phyloP scores from a whole-genome alignment of 2,797 vertebrate species.

The Artibeus lituratus region DNA sequence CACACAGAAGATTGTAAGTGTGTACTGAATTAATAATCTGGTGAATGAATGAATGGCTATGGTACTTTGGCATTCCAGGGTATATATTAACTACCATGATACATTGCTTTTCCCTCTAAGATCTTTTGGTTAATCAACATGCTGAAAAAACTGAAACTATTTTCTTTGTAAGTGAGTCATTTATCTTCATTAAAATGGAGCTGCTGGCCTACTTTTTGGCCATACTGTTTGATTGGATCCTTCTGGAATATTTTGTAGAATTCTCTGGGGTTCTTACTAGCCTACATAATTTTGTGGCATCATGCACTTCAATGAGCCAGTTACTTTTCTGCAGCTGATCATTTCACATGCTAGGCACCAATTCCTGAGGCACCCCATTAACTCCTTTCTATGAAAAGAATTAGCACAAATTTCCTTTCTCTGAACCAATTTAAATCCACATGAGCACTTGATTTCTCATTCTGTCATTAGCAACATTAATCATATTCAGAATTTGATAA shows the following conservation, averaged over 20 bases:
- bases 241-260: conserved; percentile 76
- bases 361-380: conserved; percentile 66
- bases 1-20: not conserved
- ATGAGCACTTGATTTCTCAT: conserved; percentile 30
- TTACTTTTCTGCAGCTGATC: conserved; percentile 57
- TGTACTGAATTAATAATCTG: not conserved
- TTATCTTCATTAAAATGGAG: conserved; percentile 81
- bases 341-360: conserved; percentile 56
- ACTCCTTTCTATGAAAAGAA: conserved; percentile 39
- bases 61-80: not conserved
- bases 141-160: conserved; percentile 61
- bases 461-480: conserved; percentile 52
- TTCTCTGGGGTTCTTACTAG: conserved; percentile 71
- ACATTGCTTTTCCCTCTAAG: not conserved
- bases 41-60: not conserved
- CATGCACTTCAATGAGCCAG: conserved; percentile 67
- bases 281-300: conserved; percentile 76
- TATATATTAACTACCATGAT: not conserved
- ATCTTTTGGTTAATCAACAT: conserved; percentile 62
- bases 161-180: conserved; percentile 70
- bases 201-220: conserved; percentile 61
- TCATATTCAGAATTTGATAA: not conserved
- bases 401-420: conserved; percentile 50
- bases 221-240: conserved; percentile 80
- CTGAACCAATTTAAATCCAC: conserved; percentile 62